Evolutionary conservation across 2,888 invertebrate species (phyloP).

Genomic region (Lepidocyrtoides sp.): DNA sequence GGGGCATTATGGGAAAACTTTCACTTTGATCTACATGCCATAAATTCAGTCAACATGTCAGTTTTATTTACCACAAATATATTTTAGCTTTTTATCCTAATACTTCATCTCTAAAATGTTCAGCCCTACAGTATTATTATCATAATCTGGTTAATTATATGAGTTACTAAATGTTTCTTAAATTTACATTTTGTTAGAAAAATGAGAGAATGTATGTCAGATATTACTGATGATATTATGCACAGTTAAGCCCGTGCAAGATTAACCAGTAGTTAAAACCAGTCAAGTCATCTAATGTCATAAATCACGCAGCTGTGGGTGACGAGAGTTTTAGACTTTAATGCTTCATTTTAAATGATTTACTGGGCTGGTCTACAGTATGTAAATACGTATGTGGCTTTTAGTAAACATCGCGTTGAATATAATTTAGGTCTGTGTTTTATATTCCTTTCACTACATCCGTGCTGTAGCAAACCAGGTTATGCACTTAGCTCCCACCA

Average conservation of each 20-base stretch:
- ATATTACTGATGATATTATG: neutral
- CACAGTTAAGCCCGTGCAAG: slow-evolving; percentile 14
- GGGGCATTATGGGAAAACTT: slow-evolving; percentile 31
- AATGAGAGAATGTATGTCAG: slow-evolving; percentile 23
- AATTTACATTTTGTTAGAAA: neutral
- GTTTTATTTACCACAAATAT: neutral
- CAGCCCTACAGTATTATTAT: neutral
- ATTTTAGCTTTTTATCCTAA: slow-evolving; percentile 7
- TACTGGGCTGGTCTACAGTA: slow-evolving; percentile 11
- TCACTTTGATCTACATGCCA: neutral
- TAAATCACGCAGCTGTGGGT: slow-evolving; percentile 84
- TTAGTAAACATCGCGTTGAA: too few relatives aligned
- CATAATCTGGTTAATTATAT: neutral
- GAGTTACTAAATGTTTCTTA: neutral
- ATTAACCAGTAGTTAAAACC: slow-evolving; percentile 83
- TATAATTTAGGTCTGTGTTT: too few relatives aligned
- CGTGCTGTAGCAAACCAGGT: too few relatives aligned
- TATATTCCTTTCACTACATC: too few relatives aligned
- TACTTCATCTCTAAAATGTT: neutral
- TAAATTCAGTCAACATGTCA: neutral
- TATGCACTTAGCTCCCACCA: too few relatives aligned
- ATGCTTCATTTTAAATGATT: slow-evolving; percentile 57
- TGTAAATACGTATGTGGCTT: neutral
- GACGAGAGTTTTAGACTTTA: slow-evolving; percentile 72
- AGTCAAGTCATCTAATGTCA: slow-evolving; percentile 80